phyloP scores from a whole-genome alignment of 2,888 invertebrate genomes.

The Chymomyza fuscimana region DNA sequence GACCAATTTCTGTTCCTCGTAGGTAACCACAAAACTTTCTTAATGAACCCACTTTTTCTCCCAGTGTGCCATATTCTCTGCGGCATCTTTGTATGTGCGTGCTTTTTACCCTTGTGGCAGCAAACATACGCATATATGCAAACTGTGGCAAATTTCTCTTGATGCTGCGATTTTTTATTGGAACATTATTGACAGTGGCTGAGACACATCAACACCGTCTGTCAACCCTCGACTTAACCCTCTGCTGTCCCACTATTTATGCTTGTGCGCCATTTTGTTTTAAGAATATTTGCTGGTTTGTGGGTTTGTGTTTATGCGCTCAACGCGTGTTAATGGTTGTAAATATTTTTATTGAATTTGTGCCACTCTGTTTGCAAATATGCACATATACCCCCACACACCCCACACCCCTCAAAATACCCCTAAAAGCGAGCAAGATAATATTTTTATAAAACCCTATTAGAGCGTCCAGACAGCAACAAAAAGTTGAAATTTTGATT shows the following conservation, averaged over 20 bases:
- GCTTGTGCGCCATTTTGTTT: slow-evolving; percentile 61
- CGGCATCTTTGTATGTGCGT: slow-evolving; percentile 1
- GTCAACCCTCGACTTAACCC: slow-evolving; percentile 1
- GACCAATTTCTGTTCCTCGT: no score
- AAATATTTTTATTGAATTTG: slow-evolving; percentile 77
- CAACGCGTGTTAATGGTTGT: slow-evolving; percentile 74
- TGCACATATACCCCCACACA: not conserved
- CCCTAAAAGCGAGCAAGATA: slow-evolving; percentile 48
- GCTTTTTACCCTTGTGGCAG: not conserved
- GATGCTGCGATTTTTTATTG: slow-evolving; percentile 49
- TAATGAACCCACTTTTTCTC: no score
- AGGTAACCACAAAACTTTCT: no score
- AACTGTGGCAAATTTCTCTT: not conserved
- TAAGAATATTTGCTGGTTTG: slow-evolving; percentile 61
- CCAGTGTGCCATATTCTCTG: slow-evolving; percentile 29
- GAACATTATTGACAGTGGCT: slow-evolving; percentile 50
- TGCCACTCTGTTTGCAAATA: slow-evolving; percentile 47
- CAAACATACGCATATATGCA: not conserved
- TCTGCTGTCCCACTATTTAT: slow-evolving; percentile 45
- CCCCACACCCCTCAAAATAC: not conserved
- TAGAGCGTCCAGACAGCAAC: not conserved
- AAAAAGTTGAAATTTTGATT: slow-evolving; percentile 38
- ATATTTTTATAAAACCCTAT: slow-evolving; percentile 6
- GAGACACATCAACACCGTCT: slow-evolving; percentile 16
- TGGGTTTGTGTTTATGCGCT: slow-evolving; percentile 42